A percentile compares a stretch with the other conserved stretches of the same genome.
Evolutionary conservation across 2,888 invertebrate genomes (phyloP).

Genomic region (Leucophenga maculata): DNA sequence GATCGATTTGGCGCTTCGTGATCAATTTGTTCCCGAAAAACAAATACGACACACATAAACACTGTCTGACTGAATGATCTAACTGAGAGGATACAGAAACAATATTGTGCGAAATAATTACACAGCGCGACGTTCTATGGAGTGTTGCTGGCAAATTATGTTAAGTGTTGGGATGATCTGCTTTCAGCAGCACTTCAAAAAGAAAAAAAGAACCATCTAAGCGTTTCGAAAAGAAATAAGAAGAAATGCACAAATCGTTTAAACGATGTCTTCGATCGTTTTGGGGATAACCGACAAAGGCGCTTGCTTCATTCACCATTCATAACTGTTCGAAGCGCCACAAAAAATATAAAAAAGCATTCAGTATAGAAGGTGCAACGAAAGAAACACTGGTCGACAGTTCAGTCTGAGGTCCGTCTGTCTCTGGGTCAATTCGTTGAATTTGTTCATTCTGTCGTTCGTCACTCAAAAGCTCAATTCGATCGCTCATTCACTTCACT

Average conservation of each 20-base stretch:
- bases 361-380: slow-evolving; percentile 30
- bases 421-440: slow-evolving; percentile 42
- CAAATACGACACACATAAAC: slow-evolving; percentile 24
- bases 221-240: too few relatives aligned
- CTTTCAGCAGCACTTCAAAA: slow-evolving; percentile 50
- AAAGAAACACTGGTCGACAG: too few relatives aligned
- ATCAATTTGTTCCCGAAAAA: slow-evolving; percentile 62
- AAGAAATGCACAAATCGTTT: slow-evolving; percentile 39
- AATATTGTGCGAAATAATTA: slow-evolving; percentile 67
- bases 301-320: slow-evolving; percentile 46
- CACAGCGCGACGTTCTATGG: slow-evolving; percentile 50
- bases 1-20: slow-evolving; percentile 73
- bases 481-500: background rate
- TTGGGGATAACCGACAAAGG: slow-evolving; percentile 60
- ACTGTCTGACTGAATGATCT: slow-evolving; percentile 35
- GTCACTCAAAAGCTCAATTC: slow-evolving; percentile 17
- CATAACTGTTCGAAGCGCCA: slow-evolving; percentile 44
- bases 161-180: slow-evolving; percentile 69
- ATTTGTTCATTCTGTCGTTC: slow-evolving; percentile 52
- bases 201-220: background rate
- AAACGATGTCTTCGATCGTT: slow-evolving; percentile 54
- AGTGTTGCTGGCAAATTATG: slow-evolving; percentile 70
- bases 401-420: background rate
- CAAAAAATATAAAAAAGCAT: slow-evolving; percentile 5
- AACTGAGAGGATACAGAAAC: slow-evolving; percentile 30